phyloP scores from a whole-genome alignment of 1,140 invertebrate species.

The Sitophilus oryzae region DNA sequence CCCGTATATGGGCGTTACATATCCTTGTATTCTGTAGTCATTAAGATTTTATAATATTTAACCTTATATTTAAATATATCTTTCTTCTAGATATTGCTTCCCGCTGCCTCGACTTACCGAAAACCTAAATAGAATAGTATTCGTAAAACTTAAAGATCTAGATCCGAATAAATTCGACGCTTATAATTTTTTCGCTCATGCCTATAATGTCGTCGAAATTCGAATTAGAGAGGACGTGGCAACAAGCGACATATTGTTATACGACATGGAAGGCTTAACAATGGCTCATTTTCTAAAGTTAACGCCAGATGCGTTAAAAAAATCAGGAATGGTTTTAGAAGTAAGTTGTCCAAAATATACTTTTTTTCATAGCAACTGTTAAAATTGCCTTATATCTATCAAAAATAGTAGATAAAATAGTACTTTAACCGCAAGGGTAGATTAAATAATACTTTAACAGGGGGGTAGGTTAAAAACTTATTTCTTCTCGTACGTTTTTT shows the following conservation, averaged over 20 bases:
- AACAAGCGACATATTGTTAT: conserved; percentile 21
- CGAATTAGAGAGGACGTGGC: conserved; percentile 23
- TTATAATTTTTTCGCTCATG: conserved; percentile 19
- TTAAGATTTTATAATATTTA: too few relatives aligned
- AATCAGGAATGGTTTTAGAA: conserved; percentile 21
- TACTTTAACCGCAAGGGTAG: neutral
- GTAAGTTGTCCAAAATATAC: conserved; percentile 29
- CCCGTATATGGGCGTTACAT: too few relatives aligned
- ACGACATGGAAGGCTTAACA: conserved; percentile 22
- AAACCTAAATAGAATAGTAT: conserved; percentile 18
- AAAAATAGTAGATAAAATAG: neutral
- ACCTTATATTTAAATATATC: too few relatives aligned
- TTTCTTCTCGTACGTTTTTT: too few relatives aligned
- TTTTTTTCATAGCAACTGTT: conserved; percentile 10
- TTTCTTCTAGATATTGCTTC: conserved; percentile 22
- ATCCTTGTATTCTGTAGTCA: too few relatives aligned
- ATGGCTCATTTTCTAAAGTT: conserved; percentile 21
- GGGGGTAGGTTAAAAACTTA: too few relatives aligned
- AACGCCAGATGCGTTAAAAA: conserved; percentile 16
- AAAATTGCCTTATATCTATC: neutral
- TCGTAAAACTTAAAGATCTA: conserved; percentile 18
- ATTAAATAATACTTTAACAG: too few relatives aligned
- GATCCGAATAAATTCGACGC: conserved; percentile 20
- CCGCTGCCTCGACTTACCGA: conserved; percentile 24
- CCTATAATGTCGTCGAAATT: conserved; percentile 26